Evolutionary conservation across 1,140 invertebrate genomes (phyloP), one percentile per base, ranked within the genome.

Genomic region (Sinonovacula constricta): DNA sequence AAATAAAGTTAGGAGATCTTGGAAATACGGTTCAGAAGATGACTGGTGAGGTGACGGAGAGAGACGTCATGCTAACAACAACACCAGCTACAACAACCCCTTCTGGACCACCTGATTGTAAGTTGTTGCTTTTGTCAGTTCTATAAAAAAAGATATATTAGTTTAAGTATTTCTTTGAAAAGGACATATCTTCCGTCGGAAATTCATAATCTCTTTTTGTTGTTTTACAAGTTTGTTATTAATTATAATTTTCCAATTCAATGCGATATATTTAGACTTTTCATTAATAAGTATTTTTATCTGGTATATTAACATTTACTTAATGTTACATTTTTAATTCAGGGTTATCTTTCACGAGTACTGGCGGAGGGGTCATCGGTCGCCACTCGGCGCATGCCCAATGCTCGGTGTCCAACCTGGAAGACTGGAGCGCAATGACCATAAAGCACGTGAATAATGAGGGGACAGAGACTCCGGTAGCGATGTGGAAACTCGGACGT

Each of bases 31-130:
- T 65, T 30, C 28, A 53, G 2, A 15, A 18, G 3, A 39, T 54
- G n/a, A 53, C 59, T 18, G 36, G 49, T 0, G 34, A 60, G 24
- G 22, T 78, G n/a, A 33, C 31, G 24, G 66, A 78, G 36, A 24
- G 66, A 14, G 75, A 78, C 63, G 26, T 49, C 5, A 51, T 69
- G 14, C 28, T 78, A 10, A 78, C 75, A 26, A 78, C 75, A 2
- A 78, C 75, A 5, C 75, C 75, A 1, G 75, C 75, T 10, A 78
- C 75, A 24, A 78, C 75, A 28, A 78, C 75, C 26, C 75, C 75
- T 1, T 78, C 75, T 18, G 75, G 75, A 36, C 75, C 75, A 1
- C 75, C 75, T 12, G 75, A 78, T 14, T 78, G 75, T 78, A 78
- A 78, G 75, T 78, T n/a, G 26, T 39, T 49, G 22, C 31, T 49